Base-by-base conservation (phyloP, 2,888 invertebrate genomes). In the Frankliniella intonsa region DNA sequence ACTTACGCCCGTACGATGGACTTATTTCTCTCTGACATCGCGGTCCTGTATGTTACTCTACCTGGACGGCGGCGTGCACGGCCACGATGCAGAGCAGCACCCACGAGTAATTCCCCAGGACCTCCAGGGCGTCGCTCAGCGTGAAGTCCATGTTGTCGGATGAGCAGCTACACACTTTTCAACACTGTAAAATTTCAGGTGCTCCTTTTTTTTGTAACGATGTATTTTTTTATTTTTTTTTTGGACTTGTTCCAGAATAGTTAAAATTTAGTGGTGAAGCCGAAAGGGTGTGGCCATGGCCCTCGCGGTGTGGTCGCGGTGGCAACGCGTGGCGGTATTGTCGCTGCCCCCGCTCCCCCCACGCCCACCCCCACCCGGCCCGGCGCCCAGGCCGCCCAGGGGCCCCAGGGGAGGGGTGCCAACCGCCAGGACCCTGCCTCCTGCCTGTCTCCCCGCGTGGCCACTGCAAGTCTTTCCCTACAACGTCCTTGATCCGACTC, bases 21-120 rank as follows among this genome's bases (percentile, higher is more conserved):
- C 14, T 8, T 55, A 2, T 12, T 2, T 17, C 55, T 17, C 2
- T 17, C 1, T 55, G 14, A 55, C 55, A 55, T 55, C 55, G 55
- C 55, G 55, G 55, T 12, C 55, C 55, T 17, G 12, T 12, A 51
- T 51, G 51, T 8, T 9, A 69, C 25, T 22, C 9, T 11, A 69
- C 69, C 69, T 76, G 69, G 11, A 76, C 69, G 69, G 69, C 69
- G 69, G 69, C 69, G 69, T 76, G 69, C 22, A 25, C 10, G 11
- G 69, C 69, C 25, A 76, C 69, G 69, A 76, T 22, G 25, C 22
- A 22, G 12, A 76, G 69, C 69, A 76, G 69, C 69, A 76, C 22
- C 69, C 69, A 76, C 22, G 69, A 76, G 69, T 25, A 76, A 11
- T 76, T 25, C 22, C 69, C 69, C 69, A 76, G 69, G 11, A 25